Conservation (phyloP, 2,113 vertebrate genomes). For the Corydoras maculifer region DNA sequence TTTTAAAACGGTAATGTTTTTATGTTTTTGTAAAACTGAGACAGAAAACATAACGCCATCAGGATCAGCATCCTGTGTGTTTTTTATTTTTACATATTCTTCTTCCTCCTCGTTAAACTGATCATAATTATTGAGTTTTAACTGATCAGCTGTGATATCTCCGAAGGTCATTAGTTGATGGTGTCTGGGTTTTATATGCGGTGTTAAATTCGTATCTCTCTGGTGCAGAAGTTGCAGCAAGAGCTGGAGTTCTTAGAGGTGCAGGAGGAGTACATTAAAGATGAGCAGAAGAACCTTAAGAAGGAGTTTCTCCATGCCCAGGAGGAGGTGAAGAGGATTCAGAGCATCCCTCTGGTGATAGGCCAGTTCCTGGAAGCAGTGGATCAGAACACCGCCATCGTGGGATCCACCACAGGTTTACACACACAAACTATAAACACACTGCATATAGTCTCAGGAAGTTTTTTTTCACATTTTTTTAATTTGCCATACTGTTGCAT, state of each 20-base stretch:
- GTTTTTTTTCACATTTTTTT: too few species aligned
- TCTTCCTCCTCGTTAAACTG: too few species aligned
- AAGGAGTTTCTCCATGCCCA: slow-evolving; percentile 93
- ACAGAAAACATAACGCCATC: too few species aligned
- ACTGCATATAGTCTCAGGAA: not conserved
- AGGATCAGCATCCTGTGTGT: too few species aligned
- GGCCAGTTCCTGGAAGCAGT: slow-evolving; percentile 93
- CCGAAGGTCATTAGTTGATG: too few species aligned
- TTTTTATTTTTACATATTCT: too few species aligned
- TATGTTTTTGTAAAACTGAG: too few species aligned
- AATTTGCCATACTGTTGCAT: too few species aligned
- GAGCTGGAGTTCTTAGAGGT: slow-evolving; percentile 91
- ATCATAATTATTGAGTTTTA: too few species aligned
- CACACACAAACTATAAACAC: not conserved
- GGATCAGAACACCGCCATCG: slow-evolving; percentile 92
- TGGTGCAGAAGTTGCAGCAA: slow-evolving; percentile 82
- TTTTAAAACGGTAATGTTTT: too few species aligned
- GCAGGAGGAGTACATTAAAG: slow-evolving; percentile 93
- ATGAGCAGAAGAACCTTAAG: slow-evolving; percentile 91
- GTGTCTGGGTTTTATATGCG: too few species aligned
- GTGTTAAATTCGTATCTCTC: not conserved
- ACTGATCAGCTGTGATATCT: too few species aligned
- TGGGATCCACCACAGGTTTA: slow-evolving; percentile 86
- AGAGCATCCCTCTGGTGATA: slow-evolving; percentile 90
- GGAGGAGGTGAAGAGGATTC: slow-evolving; percentile 92